Conservation (phyloP, 2,797 vertebrate species). For the Notolabrus celidotus region DNA sequence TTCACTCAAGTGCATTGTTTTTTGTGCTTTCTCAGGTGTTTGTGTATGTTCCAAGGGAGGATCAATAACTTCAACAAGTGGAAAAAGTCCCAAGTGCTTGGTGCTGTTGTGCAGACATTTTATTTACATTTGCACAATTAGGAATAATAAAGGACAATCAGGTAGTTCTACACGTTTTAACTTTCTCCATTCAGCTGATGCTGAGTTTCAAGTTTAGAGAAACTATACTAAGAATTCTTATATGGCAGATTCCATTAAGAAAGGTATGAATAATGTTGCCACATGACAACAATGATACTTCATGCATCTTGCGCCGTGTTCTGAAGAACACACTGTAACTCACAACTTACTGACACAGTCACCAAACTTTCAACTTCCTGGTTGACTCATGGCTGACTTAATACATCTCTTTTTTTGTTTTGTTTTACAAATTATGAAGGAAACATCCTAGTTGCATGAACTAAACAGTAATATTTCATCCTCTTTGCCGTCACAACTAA, state of each 20-base stretch:
- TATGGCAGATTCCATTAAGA: too few species aligned
- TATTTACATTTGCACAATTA: too few species aligned
- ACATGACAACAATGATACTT: not conserved
- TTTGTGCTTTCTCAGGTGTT: not conserved
- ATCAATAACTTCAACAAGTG: too few species aligned
- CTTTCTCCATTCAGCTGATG: too few species aligned
- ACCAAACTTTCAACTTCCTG: constrained; percentile 2
- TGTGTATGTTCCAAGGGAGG: not conserved
- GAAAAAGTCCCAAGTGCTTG: not conserved
- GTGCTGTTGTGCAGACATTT: not conserved
- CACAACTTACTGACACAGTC: not conserved
- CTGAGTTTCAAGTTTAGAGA: too few species aligned
- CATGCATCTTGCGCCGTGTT: not conserved
- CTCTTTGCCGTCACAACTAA: not conserved
- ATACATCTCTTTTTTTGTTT: not conserved
- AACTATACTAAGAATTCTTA: too few species aligned
- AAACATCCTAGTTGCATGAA: not conserved
- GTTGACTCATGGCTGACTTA: not conserved
- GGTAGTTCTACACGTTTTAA: too few species aligned
- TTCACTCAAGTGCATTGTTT: constrained; percentile 19
- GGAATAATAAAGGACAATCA: too few species aligned
- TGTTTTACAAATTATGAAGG: not conserved
- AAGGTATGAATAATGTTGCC: not conserved
- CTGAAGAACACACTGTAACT: not conserved
- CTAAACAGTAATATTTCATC: not conserved